Conservation (phyloP, 2,113 vertebrate genomes). For the Antechinus flavipes region DNA sequence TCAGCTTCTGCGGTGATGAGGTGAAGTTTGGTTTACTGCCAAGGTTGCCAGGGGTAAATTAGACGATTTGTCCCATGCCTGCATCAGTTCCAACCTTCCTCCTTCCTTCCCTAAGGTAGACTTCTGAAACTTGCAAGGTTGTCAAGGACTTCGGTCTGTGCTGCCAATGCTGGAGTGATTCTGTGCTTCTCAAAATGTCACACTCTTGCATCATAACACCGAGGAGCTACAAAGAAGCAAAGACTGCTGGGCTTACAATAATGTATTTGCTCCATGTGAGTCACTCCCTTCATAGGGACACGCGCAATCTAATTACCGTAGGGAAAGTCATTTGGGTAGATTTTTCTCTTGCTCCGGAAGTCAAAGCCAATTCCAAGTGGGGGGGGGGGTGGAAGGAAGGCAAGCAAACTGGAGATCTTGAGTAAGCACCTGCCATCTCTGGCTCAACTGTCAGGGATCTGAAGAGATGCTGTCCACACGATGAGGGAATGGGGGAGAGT, state of each 20-base stretch:
- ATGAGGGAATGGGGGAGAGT: not conserved
- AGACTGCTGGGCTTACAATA: not conserved
- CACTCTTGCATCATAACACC: not conserved
- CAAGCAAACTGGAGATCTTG: not conserved
- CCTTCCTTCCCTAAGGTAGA: not conserved
- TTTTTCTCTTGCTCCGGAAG: conserved; percentile 1
- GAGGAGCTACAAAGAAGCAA: not conserved
- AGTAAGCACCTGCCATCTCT: not conserved
- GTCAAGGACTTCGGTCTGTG: not conserved
- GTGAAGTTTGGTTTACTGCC: not conserved
- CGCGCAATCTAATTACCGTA: not conserved
- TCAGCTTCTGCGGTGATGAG: not conserved
- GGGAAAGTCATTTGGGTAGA: not conserved
- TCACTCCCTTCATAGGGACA: conserved; percentile 4
- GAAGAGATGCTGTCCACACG: not conserved
- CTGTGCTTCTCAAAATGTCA: not conserved
- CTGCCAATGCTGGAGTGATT: not conserved
- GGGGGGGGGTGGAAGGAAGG: not conserved
- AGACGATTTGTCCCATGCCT: not conserved
- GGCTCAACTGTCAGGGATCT: not conserved
- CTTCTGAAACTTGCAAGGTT: not conserved
- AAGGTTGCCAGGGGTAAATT: not conserved
- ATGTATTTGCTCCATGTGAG: not conserved
- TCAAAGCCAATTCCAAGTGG: not conserved
- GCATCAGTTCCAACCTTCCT: not conserved